Evolutionary conservation across 2,113 vertebrate species (phyloP).

Genomic region (Pavo muticus): DNA sequence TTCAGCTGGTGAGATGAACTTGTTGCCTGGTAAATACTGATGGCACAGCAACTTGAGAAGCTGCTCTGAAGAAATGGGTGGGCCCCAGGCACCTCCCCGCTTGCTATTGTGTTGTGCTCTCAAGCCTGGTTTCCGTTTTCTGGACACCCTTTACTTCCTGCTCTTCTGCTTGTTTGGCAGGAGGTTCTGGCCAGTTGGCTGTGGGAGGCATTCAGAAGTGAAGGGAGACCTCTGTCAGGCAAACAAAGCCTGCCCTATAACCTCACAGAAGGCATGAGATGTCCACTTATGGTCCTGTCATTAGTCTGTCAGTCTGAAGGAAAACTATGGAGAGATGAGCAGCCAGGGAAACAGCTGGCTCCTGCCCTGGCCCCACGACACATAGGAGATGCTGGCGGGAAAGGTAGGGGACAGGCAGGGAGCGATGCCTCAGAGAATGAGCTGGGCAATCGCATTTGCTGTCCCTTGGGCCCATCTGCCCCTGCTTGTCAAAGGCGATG

Average conservation of each 20-base stretch:
- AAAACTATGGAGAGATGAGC: neutral
- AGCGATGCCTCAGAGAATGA: neutral
- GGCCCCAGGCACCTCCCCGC: neutral
- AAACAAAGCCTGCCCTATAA: neutral
- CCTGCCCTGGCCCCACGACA: neutral
- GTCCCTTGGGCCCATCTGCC: neutral
- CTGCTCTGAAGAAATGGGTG: constrained; percentile 41
- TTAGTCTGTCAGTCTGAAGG: neutral
- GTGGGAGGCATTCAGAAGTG: neutral
- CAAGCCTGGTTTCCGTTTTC: constrained; percentile 11
- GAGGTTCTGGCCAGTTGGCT: neutral
- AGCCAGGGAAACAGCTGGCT: neutral
- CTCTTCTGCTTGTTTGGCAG: neutral
- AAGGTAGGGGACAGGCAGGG: neutral
- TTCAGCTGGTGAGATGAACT: constrained; percentile 21
- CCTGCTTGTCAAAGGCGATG: neutral
- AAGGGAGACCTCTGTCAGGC: rapidly evolving
- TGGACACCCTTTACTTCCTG: constrained; percentile 17
- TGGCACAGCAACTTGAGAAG: constrained; percentile 25
- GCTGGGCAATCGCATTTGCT: rapidly evolving
- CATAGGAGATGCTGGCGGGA: neutral
- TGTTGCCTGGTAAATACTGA: constrained; percentile 22
- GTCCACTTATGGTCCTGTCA: rapidly evolving
- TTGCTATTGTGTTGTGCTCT: constrained; percentile 4
- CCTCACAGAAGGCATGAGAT: rapidly evolving